Evolutionary conservation across 2,888 invertebrate species (phyloP), one percentile per base, ranked within the genome.

Genomic region (Aspidiotus rigidus): DNA sequence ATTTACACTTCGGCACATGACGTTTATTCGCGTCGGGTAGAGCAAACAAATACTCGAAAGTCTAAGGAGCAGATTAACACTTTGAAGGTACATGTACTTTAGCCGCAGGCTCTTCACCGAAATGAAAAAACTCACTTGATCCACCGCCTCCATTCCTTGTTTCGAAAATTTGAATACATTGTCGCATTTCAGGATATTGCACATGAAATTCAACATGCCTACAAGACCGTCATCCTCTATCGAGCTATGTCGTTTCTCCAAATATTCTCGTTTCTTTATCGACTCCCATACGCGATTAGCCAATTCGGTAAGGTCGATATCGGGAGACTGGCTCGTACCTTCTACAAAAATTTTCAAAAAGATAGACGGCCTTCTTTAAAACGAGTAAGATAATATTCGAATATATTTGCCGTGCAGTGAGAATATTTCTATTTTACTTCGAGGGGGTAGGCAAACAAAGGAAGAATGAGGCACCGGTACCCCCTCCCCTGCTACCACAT

Each of bases 1-100:
- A 91, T 78, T 96, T 96, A 79, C 95, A 96, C 78, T 94, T 94
- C 0, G 96, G 95, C 56, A 93, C 84, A 75, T 91, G 88, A 1
- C 93, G 85, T 74, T 89, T 85, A 60, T 86, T 85, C 0, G 93
- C 90, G 74, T 88, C 91, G 0, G 95, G 93, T 72, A 95, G 84
- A 70, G 92, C 92, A 77, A 96, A 96, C 2, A 95, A 81, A 77
- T 90, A 92, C 61, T 90, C 87, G 76, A 94, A 94, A 0, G 92
- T 84, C 81, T 88, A 79, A 40, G 79, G 15, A 42, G 54, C 69
- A 40, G 53, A 39, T 15, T 39, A 55, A 7, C 56, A 28, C 5
- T 28, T 28, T 28, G 2, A 28, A 28, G 28, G 1, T 28, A 28
- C 28, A 5, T 28, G 28, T 5, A 28, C 28, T 28, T 28, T 28